Conservation (phyloP, 2,113 vertebrate genomes). For the Lethenteron reissneri region DNA sequence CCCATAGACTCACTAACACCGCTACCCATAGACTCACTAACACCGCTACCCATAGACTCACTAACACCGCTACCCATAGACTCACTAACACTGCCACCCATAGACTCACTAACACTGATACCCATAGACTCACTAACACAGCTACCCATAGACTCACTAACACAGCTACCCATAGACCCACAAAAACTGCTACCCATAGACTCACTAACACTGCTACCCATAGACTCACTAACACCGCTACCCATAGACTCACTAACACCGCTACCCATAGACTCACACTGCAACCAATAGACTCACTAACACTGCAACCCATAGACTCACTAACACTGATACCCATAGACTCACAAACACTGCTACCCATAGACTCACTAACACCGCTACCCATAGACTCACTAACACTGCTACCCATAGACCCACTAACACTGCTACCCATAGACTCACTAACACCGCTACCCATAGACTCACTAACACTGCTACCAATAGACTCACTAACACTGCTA, state of each 20-base stretch:
- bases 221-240: neutral
- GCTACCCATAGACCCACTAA: neutral
- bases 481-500: neutral
- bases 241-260: neutral
- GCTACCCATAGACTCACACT: neutral
- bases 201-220: neutral
- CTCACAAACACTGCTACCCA: neutral
- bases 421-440: neutral
- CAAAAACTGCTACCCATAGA: neutral
- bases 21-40: neutral
- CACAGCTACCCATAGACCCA: neutral
- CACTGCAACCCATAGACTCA: neutral
- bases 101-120: neutral
- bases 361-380: neutral
- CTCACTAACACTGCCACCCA: neutral
- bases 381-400: neutral
- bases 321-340: neutral
- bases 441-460: neutral
- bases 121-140: neutral
- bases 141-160: neutral
- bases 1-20: neutral
- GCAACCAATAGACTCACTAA: neutral
- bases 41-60: neutral
- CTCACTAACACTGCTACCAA: neutral
- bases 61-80: neutral